Base-by-base conservation (phyloP, 2,113 vertebrate species). In the Promerops cafer region DNA sequence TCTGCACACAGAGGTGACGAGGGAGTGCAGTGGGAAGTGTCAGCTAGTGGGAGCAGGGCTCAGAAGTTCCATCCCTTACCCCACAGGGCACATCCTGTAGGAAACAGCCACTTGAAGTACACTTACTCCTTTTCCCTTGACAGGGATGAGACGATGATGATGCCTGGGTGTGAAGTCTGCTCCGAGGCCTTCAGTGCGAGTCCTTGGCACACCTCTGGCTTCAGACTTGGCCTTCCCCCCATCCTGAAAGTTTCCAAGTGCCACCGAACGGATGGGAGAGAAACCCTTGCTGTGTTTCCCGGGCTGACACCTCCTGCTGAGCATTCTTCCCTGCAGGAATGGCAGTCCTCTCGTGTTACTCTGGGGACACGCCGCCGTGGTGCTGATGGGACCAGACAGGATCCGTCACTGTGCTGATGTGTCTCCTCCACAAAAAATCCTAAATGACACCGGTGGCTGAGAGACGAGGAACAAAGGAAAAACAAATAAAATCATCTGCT, bases 371-470 rank as follows among this genome's bases (percentile, higher is more conserved):
- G 1, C 53, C 0, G 86, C 86, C 31, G 69, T 17, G 26, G 49
- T 71, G 89, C 95, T 96, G 96, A 97, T 97, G 95, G 96, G 80
- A 96, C 93, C 91, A 96, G 96, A 97, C 96, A 97, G 93, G 93
- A 93, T 93, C 95, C 86, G 88, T 96, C 96, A 97, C 83, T 68
- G 86, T 42, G 69, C 85, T 87, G 68, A 75, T 78, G 92, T 60
- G 83, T 96, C 83, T 96, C 24, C 92, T 94, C 93, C 92, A 82
- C 94, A 96, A 97, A 96, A 91, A 33, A 97, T 94, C 90, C 96
- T 90, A 40, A 42, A 76, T 93, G 95, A 96, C 95, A 96, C 86
- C 66, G 64, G 69, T 18, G 53, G 42, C 90, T 91, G 87, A 77
- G 91, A 93, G 42, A 91, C 0, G 2, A 65, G 71, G 90, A 88